Conservation (phyloP, 2,113 vertebrate species). For the Cyphotilapia sp. region DNA sequence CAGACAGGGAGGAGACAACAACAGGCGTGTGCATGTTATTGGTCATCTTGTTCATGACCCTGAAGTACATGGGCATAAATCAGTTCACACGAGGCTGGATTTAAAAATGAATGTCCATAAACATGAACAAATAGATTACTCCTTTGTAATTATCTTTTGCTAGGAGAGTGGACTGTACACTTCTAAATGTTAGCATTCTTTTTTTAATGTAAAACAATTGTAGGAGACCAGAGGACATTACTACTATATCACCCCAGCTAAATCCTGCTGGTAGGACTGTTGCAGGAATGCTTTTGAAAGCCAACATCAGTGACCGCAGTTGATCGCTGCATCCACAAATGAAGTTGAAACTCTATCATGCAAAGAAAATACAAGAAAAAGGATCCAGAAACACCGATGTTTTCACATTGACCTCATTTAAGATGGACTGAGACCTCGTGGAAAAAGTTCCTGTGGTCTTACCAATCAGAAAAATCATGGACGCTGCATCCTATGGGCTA, state of each 20-base stretch:
- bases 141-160: neutral
- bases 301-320: neutral
- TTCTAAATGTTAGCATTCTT: neutral
- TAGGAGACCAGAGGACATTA: neutral
- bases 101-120: neutral
- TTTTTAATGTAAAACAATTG: neutral
- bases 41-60: neutral
- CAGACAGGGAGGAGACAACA: neutral
- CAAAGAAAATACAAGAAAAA: neutral
- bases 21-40: neutral
- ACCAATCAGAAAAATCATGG: neutral
- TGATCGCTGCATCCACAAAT: neutral
- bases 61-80: neutral
- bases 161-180: fast-evolving
- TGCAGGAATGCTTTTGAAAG: neutral
- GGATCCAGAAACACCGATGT: neutral
- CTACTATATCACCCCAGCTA: neutral
- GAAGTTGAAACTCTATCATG: neutral
- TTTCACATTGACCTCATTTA: neutral
- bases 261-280: neutral
- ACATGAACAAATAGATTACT: neutral
- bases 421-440: neutral
- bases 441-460: neutral
- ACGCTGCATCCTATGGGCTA: neutral
- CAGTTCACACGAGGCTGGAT: fast-evolving